Evolutionary conservation across 1,140 invertebrate species (phyloP).

Genomic region (Danaus plexippus): DNA sequence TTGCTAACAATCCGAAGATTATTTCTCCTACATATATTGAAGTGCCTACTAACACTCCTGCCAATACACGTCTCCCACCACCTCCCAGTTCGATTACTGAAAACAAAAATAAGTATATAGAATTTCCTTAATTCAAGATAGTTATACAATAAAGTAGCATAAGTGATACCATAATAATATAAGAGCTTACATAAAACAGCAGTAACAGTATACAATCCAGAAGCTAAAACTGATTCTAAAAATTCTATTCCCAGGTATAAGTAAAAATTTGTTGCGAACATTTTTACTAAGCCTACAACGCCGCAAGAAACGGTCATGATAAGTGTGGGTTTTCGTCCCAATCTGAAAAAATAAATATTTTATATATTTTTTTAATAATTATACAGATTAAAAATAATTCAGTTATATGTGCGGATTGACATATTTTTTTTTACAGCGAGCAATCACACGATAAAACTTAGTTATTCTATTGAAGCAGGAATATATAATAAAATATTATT

Average conservation of each 20-base stretch:
- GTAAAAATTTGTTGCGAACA: conserved; percentile 46
- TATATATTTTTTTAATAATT: conserved; percentile 2
- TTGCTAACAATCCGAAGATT: conserved; percentile 44
- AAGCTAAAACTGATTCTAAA: conserved; percentile 46
- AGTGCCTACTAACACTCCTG: conserved; percentile 49
- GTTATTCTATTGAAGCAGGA: too few species aligned
- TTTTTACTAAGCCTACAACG: conserved; percentile 40
- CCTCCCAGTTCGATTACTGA: conserved; percentile 54
- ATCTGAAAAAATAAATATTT: conserved; percentile 30
- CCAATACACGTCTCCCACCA: conserved; percentile 39
- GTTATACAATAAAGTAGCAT: too few species aligned
- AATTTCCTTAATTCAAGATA: too few species aligned
- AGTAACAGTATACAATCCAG: conserved; percentile 49
- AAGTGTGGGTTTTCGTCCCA: conserved; percentile 49
- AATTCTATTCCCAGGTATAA: conserved; percentile 44
- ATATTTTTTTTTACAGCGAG: too few species aligned
- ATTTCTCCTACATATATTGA: conserved; percentile 49
- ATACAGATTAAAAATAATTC: background rate
- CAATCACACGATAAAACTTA: too few species aligned
- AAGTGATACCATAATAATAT: too few species aligned
- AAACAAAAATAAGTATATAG: conserved; percentile 4
- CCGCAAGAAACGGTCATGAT: conserved; percentile 49
- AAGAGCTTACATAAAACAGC: conserved; percentile 46
- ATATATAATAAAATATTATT: background rate
- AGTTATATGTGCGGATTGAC: too few species aligned